A percentile compares a stretch with the other conserved stretches of the same genome.
phyloP scores from a whole-genome alignment of 2,797 vertebrate species.

The Zonotrichia albicollis region DNA sequence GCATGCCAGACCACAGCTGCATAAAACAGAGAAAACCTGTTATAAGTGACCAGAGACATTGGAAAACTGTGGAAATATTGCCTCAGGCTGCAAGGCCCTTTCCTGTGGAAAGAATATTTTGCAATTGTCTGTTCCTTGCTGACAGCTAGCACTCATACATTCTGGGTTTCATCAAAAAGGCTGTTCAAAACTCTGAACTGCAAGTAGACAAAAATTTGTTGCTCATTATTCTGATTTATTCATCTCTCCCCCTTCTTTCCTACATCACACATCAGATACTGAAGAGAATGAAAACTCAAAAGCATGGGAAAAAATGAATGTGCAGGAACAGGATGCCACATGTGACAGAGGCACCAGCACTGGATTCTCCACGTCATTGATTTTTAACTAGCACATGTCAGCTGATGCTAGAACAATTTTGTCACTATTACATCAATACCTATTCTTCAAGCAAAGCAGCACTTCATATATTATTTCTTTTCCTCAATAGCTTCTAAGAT shows the following conservation, averaged over 20 bases:
- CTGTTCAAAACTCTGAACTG: constrained; percentile 7
- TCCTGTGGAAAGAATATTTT: constrained; percentile 57
- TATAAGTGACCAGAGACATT: constrained; percentile 51
- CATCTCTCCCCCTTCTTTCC: not conserved
- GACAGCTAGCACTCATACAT: not conserved
- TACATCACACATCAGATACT: not conserved
- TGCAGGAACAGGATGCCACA: not conserved
- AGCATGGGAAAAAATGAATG: not conserved
- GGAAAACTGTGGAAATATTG: constrained; percentile 61
- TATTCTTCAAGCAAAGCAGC: not conserved
- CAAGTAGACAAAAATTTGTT: not conserved
- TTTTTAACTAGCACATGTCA: not conserved
- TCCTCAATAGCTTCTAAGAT: not conserved
- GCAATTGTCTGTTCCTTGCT: constrained; percentile 35
- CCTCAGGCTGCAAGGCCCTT: constrained; percentile 55
- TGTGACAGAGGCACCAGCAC: not conserved
- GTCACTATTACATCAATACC: not conserved
- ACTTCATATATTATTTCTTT: not conserved
- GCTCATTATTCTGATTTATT: not conserved
- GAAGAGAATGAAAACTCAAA: not conserved
- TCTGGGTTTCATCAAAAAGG: not conserved
- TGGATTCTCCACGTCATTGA: not conserved
- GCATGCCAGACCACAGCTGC: constrained; percentile 61
- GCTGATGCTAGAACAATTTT: not conserved
- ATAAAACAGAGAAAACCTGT: constrained; percentile 51